Percentiles rank a stretch among this genome's conserved stretches.
Evolutionary conservation across 2,888 invertebrate species (phyloP).

Genomic region (Torymus tubicola): DNA sequence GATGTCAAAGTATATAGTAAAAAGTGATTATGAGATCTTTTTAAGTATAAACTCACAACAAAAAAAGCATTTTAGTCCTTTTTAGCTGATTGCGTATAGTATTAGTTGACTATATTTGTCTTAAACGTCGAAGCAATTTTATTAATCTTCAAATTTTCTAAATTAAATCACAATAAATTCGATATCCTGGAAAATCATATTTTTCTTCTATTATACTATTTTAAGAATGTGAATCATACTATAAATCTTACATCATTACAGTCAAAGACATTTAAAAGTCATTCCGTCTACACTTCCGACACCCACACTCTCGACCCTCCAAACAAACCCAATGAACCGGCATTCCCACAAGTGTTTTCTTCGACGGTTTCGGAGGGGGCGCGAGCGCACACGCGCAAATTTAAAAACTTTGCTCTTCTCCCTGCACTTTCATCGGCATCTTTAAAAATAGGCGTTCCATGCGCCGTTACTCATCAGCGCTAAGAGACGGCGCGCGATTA

Average conservation of each 20-base stretch:
- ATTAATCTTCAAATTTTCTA: no score
- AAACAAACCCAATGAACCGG: conserved; percentile 60
- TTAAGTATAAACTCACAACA: no score
- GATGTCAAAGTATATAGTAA: neutral
- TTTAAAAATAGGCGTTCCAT: conserved; percentile 29
- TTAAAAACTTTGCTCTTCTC: conserved; percentile 39
- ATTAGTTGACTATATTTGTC: no score
- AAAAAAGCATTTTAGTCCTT: no score
- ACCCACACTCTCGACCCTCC: conserved; percentile 25
- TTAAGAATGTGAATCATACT: neutral
- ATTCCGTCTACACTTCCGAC: neutral
- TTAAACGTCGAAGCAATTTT: no score
- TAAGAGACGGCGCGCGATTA: conserved; percentile 66
- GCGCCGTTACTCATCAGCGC: neutral
- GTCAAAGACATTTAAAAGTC: no score
- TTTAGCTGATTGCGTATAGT: no score
- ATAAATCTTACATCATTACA: neutral
- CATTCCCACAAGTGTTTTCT: conserved; percentile 18
- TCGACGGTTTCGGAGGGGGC: neutral
- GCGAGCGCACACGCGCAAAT: conserved; percentile 20
- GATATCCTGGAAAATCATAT: no score
- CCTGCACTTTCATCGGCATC: neutral
- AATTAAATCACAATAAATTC: no score
- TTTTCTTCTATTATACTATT: no score
- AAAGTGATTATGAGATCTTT: no score